Base-by-base conservation (phyloP, 2,888 invertebrate genomes). In the Actias luna region DNA sequence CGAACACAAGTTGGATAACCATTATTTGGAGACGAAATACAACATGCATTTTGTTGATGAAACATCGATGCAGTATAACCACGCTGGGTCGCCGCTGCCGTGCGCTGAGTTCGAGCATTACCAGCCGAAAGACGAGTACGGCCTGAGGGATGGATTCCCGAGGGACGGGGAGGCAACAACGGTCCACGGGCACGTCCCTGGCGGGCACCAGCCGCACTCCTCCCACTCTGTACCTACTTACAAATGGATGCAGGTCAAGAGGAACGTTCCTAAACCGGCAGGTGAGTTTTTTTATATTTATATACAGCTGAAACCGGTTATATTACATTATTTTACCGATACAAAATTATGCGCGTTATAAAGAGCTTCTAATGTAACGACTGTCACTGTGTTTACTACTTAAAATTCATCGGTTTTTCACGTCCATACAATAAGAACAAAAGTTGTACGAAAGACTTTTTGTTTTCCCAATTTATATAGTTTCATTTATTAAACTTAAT, bases 171-270 rank as follows among this genome's bases (percentile, higher is more conserved):
- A 85, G 63, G 89, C 87, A 62, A 73, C 83, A 52, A 79, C 82
- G 59, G 67, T 78, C 29, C 89, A 88, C 71, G 82, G 85, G 31
- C 88, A 88, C 65, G 77, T 83, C 65, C 78, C 79, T 75, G 69
- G 84, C 65, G 72, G 71, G 7, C 83, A 90, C 74, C 79, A 87
- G 82, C 74, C 87, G 68, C 84, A 92, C 75, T 69, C 94, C 83
- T 78, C 94, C 77, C 95, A 94, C 71, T 90, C 94, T 16, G 95
- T 98, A 66, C 98, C 98, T 29, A 98, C 98, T 0, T 99, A 99
- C 90, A 98, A 99, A 88, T 99, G 99, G 99, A 99, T 99, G 99
- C 98, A 99, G 93, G 97, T 99, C 78, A 99, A 99, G 92, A 94
- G 99, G 87, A 98, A 98, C 89, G 97, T 98, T 72, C 98, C 98